Conservation (phyloP, 2,113 vertebrate genomes). For the Isurus oxyrinchus region DNA sequence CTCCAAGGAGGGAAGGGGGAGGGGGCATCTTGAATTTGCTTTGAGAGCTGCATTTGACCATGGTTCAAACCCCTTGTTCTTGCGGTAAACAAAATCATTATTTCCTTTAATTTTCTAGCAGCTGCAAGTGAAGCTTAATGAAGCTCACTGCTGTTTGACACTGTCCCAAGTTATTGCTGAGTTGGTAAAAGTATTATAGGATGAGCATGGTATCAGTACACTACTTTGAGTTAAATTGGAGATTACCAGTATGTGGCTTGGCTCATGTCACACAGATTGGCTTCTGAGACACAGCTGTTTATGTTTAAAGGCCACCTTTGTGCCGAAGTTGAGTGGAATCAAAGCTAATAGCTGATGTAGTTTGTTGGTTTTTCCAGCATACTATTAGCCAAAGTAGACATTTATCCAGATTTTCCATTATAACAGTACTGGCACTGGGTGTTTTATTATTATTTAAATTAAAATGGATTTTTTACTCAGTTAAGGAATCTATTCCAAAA, state of each 20-base stretch:
- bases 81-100: background rate
- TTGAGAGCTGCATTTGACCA: background rate
- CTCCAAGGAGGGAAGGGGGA: background rate
- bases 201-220: background rate
- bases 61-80: background rate
- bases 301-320: background rate
- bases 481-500: background rate
- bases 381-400: conserved; percentile 1
- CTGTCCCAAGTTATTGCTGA: background rate
- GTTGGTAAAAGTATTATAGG: background rate
- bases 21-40: background rate
- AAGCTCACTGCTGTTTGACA: background rate
- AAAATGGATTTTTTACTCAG: background rate
- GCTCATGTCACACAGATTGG: background rate
- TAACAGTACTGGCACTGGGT: background rate
- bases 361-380: background rate
- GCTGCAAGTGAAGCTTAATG: background rate
- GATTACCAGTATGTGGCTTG: background rate
- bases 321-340: background rate
- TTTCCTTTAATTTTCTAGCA: background rate
- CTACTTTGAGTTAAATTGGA: background rate
- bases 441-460: background rate
- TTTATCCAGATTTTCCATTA: background rate
- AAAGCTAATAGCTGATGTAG: background rate
- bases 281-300: background rate